Percentiles rank a stretch among this genome's conserved stretches.
These are phyloP conservation scores for Halotydeus destructor DNA, from an alignment of 1,140 invertebrate species.

Conservation along the genomic window DNA sequence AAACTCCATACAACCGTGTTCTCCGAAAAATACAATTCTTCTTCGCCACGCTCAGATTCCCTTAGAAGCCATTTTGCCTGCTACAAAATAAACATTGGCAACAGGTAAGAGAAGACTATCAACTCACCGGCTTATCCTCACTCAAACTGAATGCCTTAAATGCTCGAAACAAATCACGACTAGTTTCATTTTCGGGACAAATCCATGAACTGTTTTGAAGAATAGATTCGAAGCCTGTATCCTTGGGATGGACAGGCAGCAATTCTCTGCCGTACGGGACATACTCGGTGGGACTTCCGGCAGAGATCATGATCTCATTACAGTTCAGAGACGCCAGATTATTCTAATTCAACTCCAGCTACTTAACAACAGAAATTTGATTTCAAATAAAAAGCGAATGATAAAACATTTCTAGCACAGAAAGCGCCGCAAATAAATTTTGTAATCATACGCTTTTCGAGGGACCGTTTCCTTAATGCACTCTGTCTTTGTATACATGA, in stretches of 20 bases:
- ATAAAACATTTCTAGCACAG: too few species aligned
- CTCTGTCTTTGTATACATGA: too few species aligned
- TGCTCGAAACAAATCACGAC: conserved; percentile 24
- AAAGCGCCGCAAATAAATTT: too few species aligned
- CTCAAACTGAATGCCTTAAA: conserved; percentile 24
- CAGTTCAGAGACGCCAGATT: too few species aligned
- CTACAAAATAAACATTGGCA: not conserved
- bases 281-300: conserved; percentile 45
- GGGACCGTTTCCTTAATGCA: too few species aligned
- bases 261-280: conserved; percentile 64
- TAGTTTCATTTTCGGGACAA: conserved; percentile 16
- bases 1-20: conserved; percentile 54
- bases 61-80: conserved; percentile 14
- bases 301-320: conserved; percentile 27
- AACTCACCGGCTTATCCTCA: conserved; percentile 15
- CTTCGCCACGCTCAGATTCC: conserved; percentile 33
- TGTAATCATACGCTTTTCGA: too few species aligned
- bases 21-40: conserved; percentile 69
- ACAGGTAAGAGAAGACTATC: not conserved
- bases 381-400: too few species aligned
- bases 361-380: too few species aligned
- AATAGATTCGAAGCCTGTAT: conserved; percentile 16
- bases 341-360: too few species aligned
- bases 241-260: conserved; percentile 50
- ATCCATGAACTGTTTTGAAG: conserved; percentile 17